Percentiles rank a stretch among this genome's conserved stretches.
phyloP scores from a whole-genome alignment of 2,113 vertebrate genomes.

The Capreolus pygargus region DNA sequence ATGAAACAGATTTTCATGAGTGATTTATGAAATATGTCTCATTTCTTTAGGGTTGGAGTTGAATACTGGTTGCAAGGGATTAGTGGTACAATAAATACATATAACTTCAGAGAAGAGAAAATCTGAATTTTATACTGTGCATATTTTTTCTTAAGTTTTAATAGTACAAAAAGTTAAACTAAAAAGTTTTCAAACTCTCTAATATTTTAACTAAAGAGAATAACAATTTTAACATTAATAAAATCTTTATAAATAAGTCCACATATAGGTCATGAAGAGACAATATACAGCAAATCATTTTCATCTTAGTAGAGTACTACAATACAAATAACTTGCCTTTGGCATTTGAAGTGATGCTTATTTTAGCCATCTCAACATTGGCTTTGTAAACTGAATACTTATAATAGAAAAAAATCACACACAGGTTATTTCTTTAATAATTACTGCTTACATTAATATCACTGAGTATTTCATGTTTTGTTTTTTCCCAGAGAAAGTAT shows the following conservation, averaged over 20 bases:
- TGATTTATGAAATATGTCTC: background rate
- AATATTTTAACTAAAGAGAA: slow-evolving; percentile 22
- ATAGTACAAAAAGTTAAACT: background rate
- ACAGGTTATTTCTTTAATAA: background rate
- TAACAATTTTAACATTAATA: background rate
- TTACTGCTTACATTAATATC: background rate
- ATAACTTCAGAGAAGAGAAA: background rate
- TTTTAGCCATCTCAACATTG: background rate
- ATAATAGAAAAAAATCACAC: background rate
- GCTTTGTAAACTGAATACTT: background rate
- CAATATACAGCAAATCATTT: background rate
- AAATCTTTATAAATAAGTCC: background rate
- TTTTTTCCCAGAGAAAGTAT: background rate
- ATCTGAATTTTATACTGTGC: background rate
- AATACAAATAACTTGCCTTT: background rate
- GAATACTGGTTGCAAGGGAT: background rate
- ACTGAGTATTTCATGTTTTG: background rate
- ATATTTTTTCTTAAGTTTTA: background rate
- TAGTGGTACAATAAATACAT: background rate
- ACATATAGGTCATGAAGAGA: background rate
- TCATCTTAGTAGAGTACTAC: background rate
- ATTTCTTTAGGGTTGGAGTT: background rate
- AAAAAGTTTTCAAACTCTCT: background rate
- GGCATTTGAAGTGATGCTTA: slow-evolving; percentile 9
- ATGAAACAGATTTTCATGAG: background rate